These are phyloP conservation scores for Porites rus DNA, from an alignment of 92 coral and sea anemone genomes.

Conservation along the genomic window DNA sequence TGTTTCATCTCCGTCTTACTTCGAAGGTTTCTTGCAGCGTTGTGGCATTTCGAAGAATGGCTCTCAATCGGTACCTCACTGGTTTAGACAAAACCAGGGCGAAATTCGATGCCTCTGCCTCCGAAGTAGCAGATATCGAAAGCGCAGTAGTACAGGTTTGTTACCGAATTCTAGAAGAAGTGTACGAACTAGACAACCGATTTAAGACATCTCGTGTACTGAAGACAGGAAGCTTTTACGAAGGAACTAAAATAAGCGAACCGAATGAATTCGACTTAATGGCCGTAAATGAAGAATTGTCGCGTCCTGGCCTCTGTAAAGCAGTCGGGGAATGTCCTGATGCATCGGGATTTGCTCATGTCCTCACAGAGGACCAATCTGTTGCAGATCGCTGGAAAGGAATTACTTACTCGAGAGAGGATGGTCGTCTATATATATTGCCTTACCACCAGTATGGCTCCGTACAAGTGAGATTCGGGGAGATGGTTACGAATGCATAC, in stretches of 20 bases:
- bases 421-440: background rate
- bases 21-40: too few species aligned
- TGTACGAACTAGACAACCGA: background rate
- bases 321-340: background rate
- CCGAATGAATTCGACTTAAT: slow-evolving; percentile 58
- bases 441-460: background rate
- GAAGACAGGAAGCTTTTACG: slow-evolving; percentile 50
- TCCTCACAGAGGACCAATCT: background rate
- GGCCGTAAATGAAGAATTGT: slow-evolving; percentile 24
- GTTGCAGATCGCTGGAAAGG: background rate
- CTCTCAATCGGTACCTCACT: background rate
- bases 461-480: background rate
- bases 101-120: background rate
- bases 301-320: slow-evolving; percentile 28
- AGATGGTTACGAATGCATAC: background rate
- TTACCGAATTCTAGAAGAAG: background rate
- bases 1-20: too few species aligned
- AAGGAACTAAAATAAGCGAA: slow-evolving; percentile 35
- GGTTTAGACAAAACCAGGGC: background rate
- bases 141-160: background rate
- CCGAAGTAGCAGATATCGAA: background rate
- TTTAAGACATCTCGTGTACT: background rate
- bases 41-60: background rate
- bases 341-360: background rate
- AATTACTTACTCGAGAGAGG: background rate